A percentile compares a stretch with the other conserved stretches of the same genome.
Conservation (phyloP, 2,797 vertebrate genomes). For the Xenopus petersii region DNA sequence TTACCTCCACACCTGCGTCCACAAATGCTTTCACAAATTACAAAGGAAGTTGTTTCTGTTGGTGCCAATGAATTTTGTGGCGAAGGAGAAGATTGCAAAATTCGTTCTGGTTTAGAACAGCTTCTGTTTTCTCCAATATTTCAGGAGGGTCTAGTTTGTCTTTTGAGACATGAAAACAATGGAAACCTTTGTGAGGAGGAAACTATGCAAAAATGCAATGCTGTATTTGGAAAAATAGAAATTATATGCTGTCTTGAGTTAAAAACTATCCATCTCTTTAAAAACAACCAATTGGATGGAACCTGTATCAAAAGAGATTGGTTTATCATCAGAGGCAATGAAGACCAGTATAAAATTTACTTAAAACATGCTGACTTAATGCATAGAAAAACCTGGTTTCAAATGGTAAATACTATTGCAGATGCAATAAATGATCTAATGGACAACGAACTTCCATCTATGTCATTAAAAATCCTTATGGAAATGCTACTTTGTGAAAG, state of each 20-base stretch:
- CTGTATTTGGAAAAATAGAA: constrained; percentile 65
- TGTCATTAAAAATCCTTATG: constrained; percentile 52
- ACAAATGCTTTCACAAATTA: constrained; percentile 63
- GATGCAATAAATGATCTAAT: constrained; percentile 70
- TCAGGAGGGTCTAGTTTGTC: constrained; percentile 67
- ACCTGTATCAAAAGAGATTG: constrained; percentile 58
- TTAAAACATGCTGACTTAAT: constrained; percentile 61
- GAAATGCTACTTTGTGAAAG: constrained; percentile 66
- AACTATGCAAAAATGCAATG: constrained; percentile 51
- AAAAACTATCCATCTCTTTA: constrained; percentile 61
- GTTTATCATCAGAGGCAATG: constrained; percentile 50
- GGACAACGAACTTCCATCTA: constrained; percentile 51
- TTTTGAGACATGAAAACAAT: constrained; percentile 65
- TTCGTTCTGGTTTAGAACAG: constrained; percentile 60
- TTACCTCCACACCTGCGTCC: constrained; percentile 65
- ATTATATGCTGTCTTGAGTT: constrained; percentile 72
- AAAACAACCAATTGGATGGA: constrained; percentile 54
- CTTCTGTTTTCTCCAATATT: constrained; percentile 67
- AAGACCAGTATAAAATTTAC: constrained; percentile 61
- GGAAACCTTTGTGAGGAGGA: constrained; percentile 54
- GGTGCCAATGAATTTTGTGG: constrained; percentile 56
- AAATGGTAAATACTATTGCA: constrained; percentile 56
- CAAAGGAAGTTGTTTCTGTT: constrained; percentile 57
- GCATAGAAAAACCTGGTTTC: background rate
- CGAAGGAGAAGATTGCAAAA: constrained; percentile 58